phyloP scores from a whole-genome alignment of 2,797 vertebrate species.

The Lithobates sylvaticus region DNA sequence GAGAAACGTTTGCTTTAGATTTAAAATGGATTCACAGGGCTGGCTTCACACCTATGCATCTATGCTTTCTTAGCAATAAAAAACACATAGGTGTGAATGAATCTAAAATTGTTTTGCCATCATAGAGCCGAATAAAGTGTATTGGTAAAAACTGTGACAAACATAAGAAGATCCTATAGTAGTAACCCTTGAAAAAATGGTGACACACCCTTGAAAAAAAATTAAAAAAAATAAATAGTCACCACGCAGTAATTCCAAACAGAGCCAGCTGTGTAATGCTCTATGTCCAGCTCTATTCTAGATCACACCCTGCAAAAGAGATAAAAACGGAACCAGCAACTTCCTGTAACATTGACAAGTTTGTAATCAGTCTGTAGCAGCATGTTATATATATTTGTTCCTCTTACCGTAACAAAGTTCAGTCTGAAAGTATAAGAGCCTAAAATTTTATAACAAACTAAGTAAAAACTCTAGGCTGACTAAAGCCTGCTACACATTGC shows the following conservation, averaged over 20 bases:
- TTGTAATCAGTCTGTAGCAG: conserved; percentile 21
- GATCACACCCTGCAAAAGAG: conserved; percentile 34
- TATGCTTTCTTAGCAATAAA: too few species aligned
- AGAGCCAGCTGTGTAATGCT: background rate
- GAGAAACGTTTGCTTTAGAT: too few species aligned
- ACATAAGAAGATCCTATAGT: too few species aligned
- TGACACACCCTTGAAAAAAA: background rate
- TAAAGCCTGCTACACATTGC: too few species aligned
- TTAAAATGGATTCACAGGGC: too few species aligned
- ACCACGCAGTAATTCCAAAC: background rate
- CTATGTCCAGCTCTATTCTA: conserved; percentile 38
- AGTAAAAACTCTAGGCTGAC: background rate
- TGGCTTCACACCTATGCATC: too few species aligned
- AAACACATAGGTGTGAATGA: too few species aligned
- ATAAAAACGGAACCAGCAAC: conserved; percentile 59
- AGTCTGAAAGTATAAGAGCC: background rate
- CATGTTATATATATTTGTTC: background rate
- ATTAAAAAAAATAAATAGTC: background rate
- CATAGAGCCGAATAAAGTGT: too few species aligned
- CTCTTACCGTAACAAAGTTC: conserved; percentile 4
- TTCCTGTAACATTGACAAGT: conserved; percentile 52
- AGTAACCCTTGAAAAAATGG: background rate
- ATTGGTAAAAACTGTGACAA: too few species aligned
- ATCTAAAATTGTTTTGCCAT: too few species aligned
- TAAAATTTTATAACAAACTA: background rate